Conservation (phyloP, 2,113 vertebrate genomes). For the Peromyscus leucopus region DNA sequence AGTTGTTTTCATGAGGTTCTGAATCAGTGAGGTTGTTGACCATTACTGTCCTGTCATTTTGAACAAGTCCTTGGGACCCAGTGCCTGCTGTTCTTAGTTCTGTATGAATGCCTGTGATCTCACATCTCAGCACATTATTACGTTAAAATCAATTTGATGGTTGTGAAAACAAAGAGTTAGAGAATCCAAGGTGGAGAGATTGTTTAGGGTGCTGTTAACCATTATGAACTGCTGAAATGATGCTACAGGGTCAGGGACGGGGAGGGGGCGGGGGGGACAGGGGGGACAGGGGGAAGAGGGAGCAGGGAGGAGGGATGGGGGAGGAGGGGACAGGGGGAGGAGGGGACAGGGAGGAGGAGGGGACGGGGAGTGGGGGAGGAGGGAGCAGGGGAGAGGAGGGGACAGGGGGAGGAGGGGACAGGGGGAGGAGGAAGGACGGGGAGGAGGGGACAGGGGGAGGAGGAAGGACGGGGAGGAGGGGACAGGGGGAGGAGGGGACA, state of each 20-base stretch:
- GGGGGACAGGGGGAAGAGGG: no score
- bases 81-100: background rate
- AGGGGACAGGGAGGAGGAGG: no score
- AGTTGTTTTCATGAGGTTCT: background rate
- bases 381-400: no score
- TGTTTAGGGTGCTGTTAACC: background rate
- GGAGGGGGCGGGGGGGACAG: background rate
- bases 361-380: no score
- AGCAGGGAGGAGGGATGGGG: no score
- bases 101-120: background rate
- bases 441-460: no score
- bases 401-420: no score
- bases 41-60: background rate
- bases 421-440: accelerated
- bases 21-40: background rate
- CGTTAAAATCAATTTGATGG: background rate
- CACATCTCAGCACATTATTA: background rate
- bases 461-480: no score
- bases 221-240: background rate
- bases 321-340: no score
- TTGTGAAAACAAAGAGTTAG: background rate
- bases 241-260: background rate
- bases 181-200: background rate
- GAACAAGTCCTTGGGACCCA: background rate
- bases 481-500: no score